These are phyloP conservation scores for Regulus satrapa DNA, from an alignment of 2,113 vertebrate genomes.

Conservation along the genomic window DNA sequence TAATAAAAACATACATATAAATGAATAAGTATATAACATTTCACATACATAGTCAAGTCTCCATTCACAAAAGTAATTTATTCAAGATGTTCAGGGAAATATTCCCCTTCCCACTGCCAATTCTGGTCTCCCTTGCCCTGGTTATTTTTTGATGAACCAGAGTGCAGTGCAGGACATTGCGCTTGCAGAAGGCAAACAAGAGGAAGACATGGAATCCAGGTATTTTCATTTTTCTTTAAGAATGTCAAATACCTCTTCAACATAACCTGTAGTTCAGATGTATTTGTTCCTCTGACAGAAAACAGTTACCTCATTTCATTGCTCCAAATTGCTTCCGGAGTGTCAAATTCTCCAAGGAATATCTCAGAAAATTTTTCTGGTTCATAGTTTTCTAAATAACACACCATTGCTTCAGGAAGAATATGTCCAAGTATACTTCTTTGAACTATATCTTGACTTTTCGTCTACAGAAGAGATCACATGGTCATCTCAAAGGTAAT, in stretches of 20 bases:
- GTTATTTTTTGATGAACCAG: neutral
- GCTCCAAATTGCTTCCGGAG: conserved; percentile 99
- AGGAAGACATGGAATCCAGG: neutral
- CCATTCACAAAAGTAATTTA: neutral
- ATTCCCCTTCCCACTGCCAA: neutral
- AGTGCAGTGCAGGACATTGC: neutral
- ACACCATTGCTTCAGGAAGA: conserved; percentile 98
- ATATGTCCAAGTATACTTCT: conserved; percentile 93
- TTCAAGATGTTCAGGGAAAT: neutral
- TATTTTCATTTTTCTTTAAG: neutral
- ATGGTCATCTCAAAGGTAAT: neutral
- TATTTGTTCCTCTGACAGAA: neutral
- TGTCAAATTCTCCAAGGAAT: conserved; percentile 97
- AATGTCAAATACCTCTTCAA: neutral
- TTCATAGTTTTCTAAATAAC: conserved; percentile 98
- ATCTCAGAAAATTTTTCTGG: conserved; percentile 97
- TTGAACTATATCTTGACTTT: conserved; percentile 93
- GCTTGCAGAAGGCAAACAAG: neutral
- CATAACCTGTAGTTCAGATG: neutral
- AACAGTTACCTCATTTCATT: conserved; percentile 92
- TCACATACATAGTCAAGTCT: neutral
- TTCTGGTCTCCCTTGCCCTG: neutral
- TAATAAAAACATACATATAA: neutral
- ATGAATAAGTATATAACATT: neutral
- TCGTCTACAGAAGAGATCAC: conserved; percentile 76